Base-by-base conservation (phyloP, 2,797 vertebrate species). In the Sphaeramia orbicularis region DNA sequence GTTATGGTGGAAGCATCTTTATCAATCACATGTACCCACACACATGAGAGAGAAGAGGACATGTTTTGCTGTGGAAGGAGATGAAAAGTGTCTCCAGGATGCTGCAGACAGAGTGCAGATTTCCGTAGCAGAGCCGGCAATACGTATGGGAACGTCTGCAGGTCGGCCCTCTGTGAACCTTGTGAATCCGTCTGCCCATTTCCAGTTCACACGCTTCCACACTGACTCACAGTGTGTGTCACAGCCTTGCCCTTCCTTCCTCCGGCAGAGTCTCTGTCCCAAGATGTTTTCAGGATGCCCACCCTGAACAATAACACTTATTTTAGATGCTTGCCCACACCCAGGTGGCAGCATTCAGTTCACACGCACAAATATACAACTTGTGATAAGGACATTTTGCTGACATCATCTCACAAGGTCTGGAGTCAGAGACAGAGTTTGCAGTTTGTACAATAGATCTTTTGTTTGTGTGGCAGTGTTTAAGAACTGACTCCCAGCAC, bases 201-300 rank as follows among this genome's bases (percentile, higher is more conserved):
- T 91, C 89, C 89, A 68, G 88, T 91, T 92, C 90, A 91, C 90
- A 92, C 78, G 83, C 85, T 80, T 87, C 59, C 68, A 65, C 73
- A 45, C 41, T 41, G 69, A 51, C 76, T 67, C 52, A 64, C 52
- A 53, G 44, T 53, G 43, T 47, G 57, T 61, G 57, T 72, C 59
- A 53, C 27, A 70, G 78, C 42, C 63, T 62, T 84, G 78, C 81
- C 86, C 81, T 92, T 91, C 88, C 89, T 89, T 80, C 74, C 86
- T 74, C 76, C 47, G 36, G 71, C 60, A 80, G 35, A 80, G 67
- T 80, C 78, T 74, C 71, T 84, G 76, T 87, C 70, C 70, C 62
- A 85, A 84, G 74, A 86, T 67, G 66, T 83, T 81, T 78, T 74
- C 89, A 90, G 85, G 86, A 90, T 88, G 85, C 83, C 80, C 74